Percentiles rank a stretch among this genome's conserved stretches.
phyloP scores from a whole-genome alignment of 2,888 invertebrate genomes.

The Aphidoletes aphidimyza region DNA sequence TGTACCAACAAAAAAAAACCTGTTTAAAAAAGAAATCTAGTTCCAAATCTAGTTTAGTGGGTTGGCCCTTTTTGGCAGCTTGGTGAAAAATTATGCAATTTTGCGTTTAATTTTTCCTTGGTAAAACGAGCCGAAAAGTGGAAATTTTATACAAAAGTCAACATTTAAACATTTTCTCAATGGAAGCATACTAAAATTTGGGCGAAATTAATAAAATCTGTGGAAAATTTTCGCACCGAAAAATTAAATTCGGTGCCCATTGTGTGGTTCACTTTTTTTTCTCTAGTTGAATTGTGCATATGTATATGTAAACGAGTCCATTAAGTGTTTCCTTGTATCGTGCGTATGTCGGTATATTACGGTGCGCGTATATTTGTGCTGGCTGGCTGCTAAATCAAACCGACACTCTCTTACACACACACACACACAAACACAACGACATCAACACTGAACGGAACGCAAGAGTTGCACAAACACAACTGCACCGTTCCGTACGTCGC shows the following conservation, averaged over 20 bases:
- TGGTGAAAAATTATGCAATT: slow-evolving; percentile 55
- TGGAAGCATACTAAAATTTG: background rate
- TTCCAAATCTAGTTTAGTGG: slow-evolving; percentile 55
- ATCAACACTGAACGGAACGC: too few relatives aligned
- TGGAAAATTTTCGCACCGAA: background rate
- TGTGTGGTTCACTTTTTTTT: background rate
- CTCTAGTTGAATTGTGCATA: background rate
- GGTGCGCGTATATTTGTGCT: slow-evolving; percentile 5
- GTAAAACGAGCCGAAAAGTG: background rate
- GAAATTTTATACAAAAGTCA: background rate
- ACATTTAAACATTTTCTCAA: background rate
- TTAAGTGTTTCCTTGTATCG: slow-evolving; percentile 17
- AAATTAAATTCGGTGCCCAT: background rate
- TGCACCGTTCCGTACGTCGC: background rate
- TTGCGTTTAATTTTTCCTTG: slow-evolving; percentile 51
- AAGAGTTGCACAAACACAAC: background rate
- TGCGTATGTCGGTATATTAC: background rate
- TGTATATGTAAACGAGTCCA: background rate
- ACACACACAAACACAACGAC: too few relatives aligned
- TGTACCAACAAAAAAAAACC: slow-evolving; percentile 51
- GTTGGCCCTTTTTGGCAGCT: slow-evolving; percentile 56
- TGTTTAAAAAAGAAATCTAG: slow-evolving; percentile 53
- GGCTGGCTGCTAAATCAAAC: background rate
- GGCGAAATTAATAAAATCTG: background rate
- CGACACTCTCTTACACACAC: background rate